Percentiles rank a stretch among this genome's conserved stretches.
These are phyloP conservation scores for Piaya cayana DNA, from an alignment of 2,113 vertebrate genomes.

Conservation along the genomic window DNA sequence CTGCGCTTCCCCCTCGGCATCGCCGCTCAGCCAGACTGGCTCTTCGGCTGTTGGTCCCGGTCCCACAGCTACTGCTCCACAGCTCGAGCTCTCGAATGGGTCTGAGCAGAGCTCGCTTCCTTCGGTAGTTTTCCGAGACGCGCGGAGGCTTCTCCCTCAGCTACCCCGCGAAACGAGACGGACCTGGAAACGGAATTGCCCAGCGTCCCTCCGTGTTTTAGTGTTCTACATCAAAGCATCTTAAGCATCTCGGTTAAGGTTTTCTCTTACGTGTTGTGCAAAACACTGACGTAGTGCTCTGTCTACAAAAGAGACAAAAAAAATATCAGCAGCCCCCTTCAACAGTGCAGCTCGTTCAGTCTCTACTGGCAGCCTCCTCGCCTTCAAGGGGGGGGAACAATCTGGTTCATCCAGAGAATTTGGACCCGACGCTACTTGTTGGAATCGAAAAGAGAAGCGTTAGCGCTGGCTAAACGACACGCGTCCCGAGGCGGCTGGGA, in stretches of 20 bases:
- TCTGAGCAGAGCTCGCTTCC: neutral
- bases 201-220: neutral
- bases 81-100: neutral
- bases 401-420: constrained; percentile 7
- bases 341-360: neutral
- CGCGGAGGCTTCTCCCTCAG: neutral
- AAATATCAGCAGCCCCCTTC: constrained; percentile 35
- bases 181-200: neutral
- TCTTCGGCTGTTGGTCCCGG: constrained; percentile 49
- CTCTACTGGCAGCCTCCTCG: neutral
- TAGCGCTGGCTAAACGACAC: neutral
- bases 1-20: neutral
- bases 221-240: constrained; percentile 56
- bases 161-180: neutral
- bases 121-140: constrained; percentile 6
- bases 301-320: constrained; percentile 51
- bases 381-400: neutral
- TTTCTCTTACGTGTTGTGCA: constrained; percentile 42
- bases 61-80: constrained; percentile 39
- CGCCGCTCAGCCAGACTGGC: neutral
- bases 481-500: neutral
- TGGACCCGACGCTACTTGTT: constrained; percentile 35
- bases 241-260: constrained; percentile 1
- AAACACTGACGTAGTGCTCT: constrained; percentile 62
- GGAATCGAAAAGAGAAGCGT: constrained; percentile 27